Conservation (phyloP, 2,888 invertebrate species). For the Microplitis manilae region DNA sequence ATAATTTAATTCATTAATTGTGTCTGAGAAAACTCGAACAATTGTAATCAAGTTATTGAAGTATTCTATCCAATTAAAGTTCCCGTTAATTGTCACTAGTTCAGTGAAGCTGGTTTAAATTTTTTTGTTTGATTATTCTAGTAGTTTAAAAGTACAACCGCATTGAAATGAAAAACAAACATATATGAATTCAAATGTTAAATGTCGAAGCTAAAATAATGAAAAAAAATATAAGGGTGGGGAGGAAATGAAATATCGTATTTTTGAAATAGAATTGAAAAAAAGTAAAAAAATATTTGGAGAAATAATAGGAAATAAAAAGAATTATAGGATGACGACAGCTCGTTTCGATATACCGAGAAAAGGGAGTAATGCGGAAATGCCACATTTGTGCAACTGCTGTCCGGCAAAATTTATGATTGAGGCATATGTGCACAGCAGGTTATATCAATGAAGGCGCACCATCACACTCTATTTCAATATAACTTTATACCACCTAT, state of each 20-base stretch:
- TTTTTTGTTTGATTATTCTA: too few relatives aligned
- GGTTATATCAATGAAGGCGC: neutral
- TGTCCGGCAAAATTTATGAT: constrained; percentile 24
- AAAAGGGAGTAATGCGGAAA: constrained; percentile 10
- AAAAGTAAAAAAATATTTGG: neutral
- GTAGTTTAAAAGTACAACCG: too few relatives aligned
- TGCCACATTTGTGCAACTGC: constrained; percentile 23
- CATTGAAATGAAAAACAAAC: too few relatives aligned
- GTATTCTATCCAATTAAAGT: too few relatives aligned
- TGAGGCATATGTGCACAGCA: constrained; percentile 17
- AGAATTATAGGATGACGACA: constrained; percentile 3
- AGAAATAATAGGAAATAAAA: constrained; percentile 9
- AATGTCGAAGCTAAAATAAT: neutral
- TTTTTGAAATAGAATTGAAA: neutral
- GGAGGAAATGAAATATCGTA: neutral
- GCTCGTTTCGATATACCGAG: constrained; percentile 14
- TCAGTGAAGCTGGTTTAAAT: too few relatives aligned
- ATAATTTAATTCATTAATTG: too few relatives aligned
- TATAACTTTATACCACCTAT: neutral
- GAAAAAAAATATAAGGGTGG: neutral
- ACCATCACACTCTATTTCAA: constrained; percentile 11
- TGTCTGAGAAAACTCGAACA: too few relatives aligned
- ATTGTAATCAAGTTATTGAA: too few relatives aligned
- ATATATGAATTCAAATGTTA: too few relatives aligned
- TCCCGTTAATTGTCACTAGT: too few relatives aligned